Evolutionary conservation across 2,797 vertebrate species (phyloP).

Genomic region (Pelobates cultripes): DNA sequence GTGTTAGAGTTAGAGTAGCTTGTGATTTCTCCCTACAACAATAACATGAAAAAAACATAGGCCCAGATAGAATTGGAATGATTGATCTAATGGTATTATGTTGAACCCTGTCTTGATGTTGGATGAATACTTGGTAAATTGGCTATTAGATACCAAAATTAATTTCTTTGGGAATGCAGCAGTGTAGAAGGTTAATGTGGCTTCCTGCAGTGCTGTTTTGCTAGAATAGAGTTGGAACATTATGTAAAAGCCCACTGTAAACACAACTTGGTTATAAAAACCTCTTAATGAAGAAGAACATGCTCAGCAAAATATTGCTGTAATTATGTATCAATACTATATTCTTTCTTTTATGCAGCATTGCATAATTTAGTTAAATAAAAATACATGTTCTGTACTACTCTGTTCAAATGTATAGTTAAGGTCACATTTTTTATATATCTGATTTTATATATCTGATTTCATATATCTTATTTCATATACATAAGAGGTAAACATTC

Average conservation of each 20-base stretch:
- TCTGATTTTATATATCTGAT: too few species aligned
- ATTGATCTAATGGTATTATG: too few species aligned
- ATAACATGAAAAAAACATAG: too few species aligned
- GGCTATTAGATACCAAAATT: conserved; percentile 31
- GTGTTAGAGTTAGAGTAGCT: too few species aligned
- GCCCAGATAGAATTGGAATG: too few species aligned
- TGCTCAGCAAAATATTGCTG: conserved; percentile 23
- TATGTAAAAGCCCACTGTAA: conserved; percentile 29
- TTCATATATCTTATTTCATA: too few species aligned
- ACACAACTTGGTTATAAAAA: conserved; percentile 37
- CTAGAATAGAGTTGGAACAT: conserved; percentile 16
- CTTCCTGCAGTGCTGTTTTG: conserved; percentile 14
- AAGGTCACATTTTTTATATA: too few species aligned
- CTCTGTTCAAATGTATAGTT: too few species aligned
- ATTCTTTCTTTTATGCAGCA: conserved; percentile 19
- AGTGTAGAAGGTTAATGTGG: conserved; percentile 25
- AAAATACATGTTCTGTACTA: background rate
- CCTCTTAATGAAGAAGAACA: conserved; percentile 34
- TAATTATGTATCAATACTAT: conserved; percentile 34
- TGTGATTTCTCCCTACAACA: too few species aligned
- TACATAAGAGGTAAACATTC: too few species aligned
- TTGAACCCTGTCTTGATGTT: background rate
- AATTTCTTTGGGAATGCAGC: conserved; percentile 9
- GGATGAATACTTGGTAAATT: conserved; percentile 18
- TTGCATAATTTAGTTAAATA: conserved; percentile 18